Conservation (phyloP, 64 coral and sea anemone species). For the Orbicella faveolata region DNA sequence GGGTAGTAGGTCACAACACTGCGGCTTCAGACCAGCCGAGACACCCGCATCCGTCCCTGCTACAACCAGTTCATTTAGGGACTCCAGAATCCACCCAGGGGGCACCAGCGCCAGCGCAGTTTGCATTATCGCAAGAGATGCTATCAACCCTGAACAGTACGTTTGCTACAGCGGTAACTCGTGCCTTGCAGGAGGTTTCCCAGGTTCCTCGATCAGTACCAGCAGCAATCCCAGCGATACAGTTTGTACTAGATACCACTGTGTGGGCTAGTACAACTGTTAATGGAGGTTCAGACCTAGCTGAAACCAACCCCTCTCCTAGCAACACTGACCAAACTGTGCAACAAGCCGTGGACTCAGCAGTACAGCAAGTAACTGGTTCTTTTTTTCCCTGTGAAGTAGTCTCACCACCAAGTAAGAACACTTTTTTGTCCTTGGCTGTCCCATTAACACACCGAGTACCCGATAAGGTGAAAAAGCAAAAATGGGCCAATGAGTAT, state of each 20-base stretch:
- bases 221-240: background rate
- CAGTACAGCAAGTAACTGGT: conserved; percentile 9
- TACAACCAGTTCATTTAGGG: background rate
- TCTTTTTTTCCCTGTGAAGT: background rate
- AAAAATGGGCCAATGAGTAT: conserved; percentile 4
- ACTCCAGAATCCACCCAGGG: background rate
- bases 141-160: background rate
- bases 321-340: background rate
- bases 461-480: conserved; percentile 1
- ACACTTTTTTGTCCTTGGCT: background rate
- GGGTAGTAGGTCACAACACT: background rate
- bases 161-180: no score
- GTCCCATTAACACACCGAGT: background rate
- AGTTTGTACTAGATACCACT: background rate
- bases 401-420: background rate
- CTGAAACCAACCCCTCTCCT: background rate
- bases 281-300: background rate
- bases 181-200: no score
- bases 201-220: background rate
- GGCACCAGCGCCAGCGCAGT: background rate
- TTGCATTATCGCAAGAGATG: background rate
- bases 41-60: background rate
- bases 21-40: background rate
- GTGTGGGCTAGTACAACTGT: background rate
- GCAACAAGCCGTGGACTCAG: background rate